Conservation (phyloP, 2,797 vertebrate genomes). For the Pseudomugil tenellus region DNA sequence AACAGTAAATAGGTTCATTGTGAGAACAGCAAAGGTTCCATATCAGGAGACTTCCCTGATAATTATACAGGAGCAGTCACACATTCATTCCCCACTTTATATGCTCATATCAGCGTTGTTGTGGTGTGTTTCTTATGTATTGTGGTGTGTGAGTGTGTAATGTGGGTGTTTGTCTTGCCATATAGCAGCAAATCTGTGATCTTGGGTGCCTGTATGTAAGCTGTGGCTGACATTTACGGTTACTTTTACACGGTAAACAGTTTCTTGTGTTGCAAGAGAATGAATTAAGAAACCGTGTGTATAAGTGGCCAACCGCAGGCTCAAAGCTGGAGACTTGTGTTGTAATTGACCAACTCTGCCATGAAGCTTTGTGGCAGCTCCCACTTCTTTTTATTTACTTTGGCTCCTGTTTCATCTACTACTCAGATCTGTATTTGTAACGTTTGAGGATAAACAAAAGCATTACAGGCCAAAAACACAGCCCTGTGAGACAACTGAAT, state of each 20-base stretch:
- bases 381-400: slow-evolving; percentile 28
- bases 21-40: slow-evolving; percentile 80
- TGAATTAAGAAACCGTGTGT: slow-evolving; percentile 58
- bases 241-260: slow-evolving; percentile 67
- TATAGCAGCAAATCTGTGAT: slow-evolving; percentile 71
- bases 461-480: slow-evolving; percentile 39
- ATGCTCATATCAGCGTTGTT: slow-evolving; percentile 39
- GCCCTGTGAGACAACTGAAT: slow-evolving; percentile 29
- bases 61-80: slow-evolving; percentile 73
- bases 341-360: slow-evolving; percentile 71
- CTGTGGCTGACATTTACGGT: slow-evolving; percentile 57
- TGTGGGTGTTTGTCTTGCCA: slow-evolving; percentile 70
- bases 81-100: slow-evolving; percentile 10
- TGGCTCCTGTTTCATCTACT: slow-evolving; percentile 43
- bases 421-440: slow-evolving; percentile 27
- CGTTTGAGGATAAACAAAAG: slow-evolving; percentile 60
- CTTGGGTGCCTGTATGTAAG: slow-evolving; percentile 52
- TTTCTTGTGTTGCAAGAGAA: slow-evolving; percentile 48
- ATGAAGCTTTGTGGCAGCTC: slow-evolving; percentile 48
- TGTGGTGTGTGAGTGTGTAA: slow-evolving; percentile 56
- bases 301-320: slow-evolving; percentile 44
- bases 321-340: slow-evolving; percentile 61
- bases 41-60: slow-evolving; percentile 76
- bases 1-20: slow-evolving; percentile 82
- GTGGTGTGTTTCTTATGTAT: slow-evolving; percentile 50